These are phyloP conservation scores for Andrena cerasifolii DNA, from an alignment of 1,140 invertebrate species.

Conservation along the genomic window DNA sequence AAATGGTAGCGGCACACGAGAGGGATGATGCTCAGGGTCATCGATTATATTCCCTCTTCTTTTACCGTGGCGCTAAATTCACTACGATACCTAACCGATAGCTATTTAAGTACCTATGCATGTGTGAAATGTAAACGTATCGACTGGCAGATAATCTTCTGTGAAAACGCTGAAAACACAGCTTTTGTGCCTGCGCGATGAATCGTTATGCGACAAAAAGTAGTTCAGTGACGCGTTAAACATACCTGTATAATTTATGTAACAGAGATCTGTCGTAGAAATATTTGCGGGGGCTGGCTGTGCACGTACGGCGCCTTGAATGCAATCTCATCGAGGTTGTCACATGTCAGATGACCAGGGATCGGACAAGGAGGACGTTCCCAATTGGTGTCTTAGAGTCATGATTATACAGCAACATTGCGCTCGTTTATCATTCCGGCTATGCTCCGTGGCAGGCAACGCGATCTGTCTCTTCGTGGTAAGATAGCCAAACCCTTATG, in stretches of 20 bases:
- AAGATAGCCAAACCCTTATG: slow-evolving; percentile 75
- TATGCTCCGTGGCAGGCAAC: slow-evolving; percentile 66
- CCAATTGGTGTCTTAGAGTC: slow-evolving; percentile 57
- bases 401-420: slow-evolving; percentile 77
- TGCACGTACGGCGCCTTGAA: too few species aligned
- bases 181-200: too few species aligned
- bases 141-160: too few species aligned
- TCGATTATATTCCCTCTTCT: slow-evolving; percentile 32
- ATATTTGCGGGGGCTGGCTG: background rate
- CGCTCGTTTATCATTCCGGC: slow-evolving; percentile 75
- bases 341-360: slow-evolving; percentile 38
- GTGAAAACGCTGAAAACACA: too few species aligned
- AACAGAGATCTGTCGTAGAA: background rate
- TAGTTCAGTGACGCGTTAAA: too few species aligned
- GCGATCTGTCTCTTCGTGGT: slow-evolving; percentile 76
- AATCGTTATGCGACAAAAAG: too few species aligned
- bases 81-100: background rate
- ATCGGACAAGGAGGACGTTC: slow-evolving; percentile 33
- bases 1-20: slow-evolving; percentile 34
- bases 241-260: too few species aligned
- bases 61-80: background rate
- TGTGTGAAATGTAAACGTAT: background rate
- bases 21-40: background rate
- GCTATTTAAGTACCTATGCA: background rate
- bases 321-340: slow-evolving; percentile 33